Base-by-base conservation (phyloP, 1,140 invertebrate species). In the Choristoneura fumiferana region DNA sequence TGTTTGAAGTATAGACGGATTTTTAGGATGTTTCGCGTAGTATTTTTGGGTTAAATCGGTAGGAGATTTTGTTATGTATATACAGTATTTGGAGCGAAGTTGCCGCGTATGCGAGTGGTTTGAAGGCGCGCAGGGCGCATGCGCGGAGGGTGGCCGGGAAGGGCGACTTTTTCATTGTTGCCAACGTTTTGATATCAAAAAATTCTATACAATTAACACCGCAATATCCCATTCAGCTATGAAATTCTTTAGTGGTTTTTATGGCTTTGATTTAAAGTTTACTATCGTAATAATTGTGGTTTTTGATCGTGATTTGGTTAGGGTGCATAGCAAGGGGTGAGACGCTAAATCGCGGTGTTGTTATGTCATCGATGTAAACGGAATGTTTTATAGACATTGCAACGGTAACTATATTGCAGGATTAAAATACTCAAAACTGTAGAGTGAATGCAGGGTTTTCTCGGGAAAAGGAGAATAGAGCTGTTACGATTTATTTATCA, bases 11-110 rank as follows among this genome's bases (percentile, higher is more conserved):
- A 29, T 43, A 85, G 82, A 88, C 84, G 85, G 85, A 88, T 73
- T 78, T 49, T 57, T 60, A 71, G 78, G 76, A 81, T 71, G 80
- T 74, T 75, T 79, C 65, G 64, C 78, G 71, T 79, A 71, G 65
- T 76, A 77, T 82, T 78, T 74, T 73, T 76, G 58, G 63, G 70
- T 81, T 71, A 76, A 78, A 77, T 72, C 71, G 35, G 4, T 15
- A 62, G 65, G 57, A 69, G 71, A 77, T 78, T 73, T 77, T 81
- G 73, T 81, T 86, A 84, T 87, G 79, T 88, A 85, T 83, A 82
- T 84, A 87, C 77, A 88, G 64, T 69, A 78, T 68, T 69, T 62
- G 64, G 71, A 66, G 65, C 75, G 82, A 86, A 88, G 85, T 88
- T 88, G 67, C 58, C 60, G 73, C 69, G 72, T 63, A 56, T 59